These are phyloP conservation scores for Cervus canadensis DNA, from an alignment of 2,113 vertebrate genomes.

Conservation along the genomic window DNA sequence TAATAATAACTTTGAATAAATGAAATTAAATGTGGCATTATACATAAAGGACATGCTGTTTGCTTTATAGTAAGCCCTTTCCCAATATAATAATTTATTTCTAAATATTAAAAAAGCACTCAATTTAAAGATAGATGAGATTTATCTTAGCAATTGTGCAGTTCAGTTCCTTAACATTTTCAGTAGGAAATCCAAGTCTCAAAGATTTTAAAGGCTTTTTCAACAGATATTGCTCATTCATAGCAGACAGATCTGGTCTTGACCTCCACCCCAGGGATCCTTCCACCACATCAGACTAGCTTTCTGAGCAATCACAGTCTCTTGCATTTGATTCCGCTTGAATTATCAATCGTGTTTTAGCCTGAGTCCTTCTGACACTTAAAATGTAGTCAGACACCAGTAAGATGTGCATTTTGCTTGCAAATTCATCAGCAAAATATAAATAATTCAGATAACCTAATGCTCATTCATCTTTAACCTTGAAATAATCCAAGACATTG, in stretches of 20 bases:
- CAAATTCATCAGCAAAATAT: neutral
- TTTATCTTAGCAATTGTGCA: neutral
- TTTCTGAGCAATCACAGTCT: neutral
- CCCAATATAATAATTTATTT: neutral
- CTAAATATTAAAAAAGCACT: neutral
- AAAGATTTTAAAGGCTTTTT: neutral
- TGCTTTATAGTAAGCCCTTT: neutral
- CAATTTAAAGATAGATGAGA: neutral
- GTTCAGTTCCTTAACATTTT: neutral
- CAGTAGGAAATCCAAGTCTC: neutral
- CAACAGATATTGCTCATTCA: neutral
- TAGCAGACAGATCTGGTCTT: neutral
- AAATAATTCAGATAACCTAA: neutral
- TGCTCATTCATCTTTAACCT: neutral
- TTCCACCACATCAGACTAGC: neutral
- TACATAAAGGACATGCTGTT: neutral
- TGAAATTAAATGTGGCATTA: neutral
- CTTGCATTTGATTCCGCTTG: neutral
- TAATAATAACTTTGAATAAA: neutral
- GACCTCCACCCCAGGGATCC: neutral
- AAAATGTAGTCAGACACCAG: neutral
- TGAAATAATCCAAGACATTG: neutral
- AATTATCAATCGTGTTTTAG: neutral
- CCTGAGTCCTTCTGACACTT: neutral
- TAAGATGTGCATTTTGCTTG: neutral